Percentiles rank a stretch among this genome's conserved stretches.
Conservation (phyloP, 2,113 vertebrate species). For the Chionomys nivalis region DNA sequence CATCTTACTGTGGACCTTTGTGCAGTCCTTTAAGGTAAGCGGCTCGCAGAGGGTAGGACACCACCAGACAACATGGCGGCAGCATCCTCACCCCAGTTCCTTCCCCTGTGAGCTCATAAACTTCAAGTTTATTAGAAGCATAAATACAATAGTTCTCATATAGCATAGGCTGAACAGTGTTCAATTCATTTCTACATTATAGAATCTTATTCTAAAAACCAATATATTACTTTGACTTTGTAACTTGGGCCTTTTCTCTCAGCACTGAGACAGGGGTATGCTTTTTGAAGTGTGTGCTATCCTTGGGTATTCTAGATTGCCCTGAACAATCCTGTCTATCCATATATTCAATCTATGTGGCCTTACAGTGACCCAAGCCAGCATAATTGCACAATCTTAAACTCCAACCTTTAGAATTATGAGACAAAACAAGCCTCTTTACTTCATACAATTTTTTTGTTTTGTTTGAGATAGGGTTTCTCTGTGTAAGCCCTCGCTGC, state of each 20-base stretch:
- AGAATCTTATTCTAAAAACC: neutral
- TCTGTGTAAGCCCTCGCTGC: no score
- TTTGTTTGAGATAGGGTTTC: no score
- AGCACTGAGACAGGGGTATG: neutral
- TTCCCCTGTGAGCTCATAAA: neutral
- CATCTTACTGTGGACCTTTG: constrained; percentile 98
- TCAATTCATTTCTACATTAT: neutral
- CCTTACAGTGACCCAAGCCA: neutral
- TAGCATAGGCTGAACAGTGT: no score
- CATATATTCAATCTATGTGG: neutral
- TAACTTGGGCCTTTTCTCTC: neutral
- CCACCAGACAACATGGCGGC: no score
- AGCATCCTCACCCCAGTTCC: neutral
- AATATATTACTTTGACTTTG: neutral
- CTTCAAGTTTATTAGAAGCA: neutral
- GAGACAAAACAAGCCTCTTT: neutral
- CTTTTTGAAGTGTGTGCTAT: neutral
- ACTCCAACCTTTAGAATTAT: neutral
- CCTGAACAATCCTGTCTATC: neutral
- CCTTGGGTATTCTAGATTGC: neutral
- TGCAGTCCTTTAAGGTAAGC: constrained; percentile 98
- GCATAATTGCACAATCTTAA: neutral
- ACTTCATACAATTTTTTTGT: neutral
- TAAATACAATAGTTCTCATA: neutral
- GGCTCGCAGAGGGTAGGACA: neutral